These are phyloP conservation scores for Alectura lathami DNA, from an alignment of 2,113 vertebrate genomes.

Conservation along the genomic window DNA sequence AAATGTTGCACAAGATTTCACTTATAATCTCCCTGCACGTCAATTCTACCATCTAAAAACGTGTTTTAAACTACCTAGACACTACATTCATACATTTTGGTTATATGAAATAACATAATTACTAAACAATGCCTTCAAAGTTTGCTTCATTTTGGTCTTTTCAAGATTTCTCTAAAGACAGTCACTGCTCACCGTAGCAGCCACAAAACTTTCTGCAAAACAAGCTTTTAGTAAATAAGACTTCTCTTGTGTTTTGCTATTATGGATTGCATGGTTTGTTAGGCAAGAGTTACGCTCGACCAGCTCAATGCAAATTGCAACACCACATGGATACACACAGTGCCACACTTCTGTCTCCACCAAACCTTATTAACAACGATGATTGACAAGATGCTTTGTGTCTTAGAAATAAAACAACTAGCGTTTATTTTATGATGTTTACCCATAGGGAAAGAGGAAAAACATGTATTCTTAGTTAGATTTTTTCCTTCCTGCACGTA, in stretches of 20 bases:
- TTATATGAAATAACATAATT: neutral
- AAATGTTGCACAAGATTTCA: neutral
- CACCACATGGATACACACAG: neutral
- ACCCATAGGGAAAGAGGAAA: neutral
- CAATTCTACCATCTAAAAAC: neutral
- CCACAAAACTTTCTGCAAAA: neutral
- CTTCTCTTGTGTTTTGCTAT: neutral
- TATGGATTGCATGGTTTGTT: slow-evolving; percentile 21
- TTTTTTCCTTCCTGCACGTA: neutral
- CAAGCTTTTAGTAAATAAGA: neutral
- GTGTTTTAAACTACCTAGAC: neutral
- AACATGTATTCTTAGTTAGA: neutral
- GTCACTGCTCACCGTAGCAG: neutral
- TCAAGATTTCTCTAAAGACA: neutral
- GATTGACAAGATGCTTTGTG: slow-evolving; percentile 6
- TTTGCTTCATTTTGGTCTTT: neutral
- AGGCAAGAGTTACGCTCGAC: neutral
- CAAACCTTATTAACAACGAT: slow-evolving; percentile 8
- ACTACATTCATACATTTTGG: neutral
- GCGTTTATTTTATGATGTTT: slow-evolving; percentile 27
- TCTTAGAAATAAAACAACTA: slow-evolving; percentile 13
- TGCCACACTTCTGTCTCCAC: neutral
- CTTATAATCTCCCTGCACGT: neutral
- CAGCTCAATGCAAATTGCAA: neutral
- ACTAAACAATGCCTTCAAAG: neutral